These are phyloP conservation scores for Saturnia japonica DNA, from an alignment of 2,888 invertebrate genomes.

Conservation along the genomic window DNA sequence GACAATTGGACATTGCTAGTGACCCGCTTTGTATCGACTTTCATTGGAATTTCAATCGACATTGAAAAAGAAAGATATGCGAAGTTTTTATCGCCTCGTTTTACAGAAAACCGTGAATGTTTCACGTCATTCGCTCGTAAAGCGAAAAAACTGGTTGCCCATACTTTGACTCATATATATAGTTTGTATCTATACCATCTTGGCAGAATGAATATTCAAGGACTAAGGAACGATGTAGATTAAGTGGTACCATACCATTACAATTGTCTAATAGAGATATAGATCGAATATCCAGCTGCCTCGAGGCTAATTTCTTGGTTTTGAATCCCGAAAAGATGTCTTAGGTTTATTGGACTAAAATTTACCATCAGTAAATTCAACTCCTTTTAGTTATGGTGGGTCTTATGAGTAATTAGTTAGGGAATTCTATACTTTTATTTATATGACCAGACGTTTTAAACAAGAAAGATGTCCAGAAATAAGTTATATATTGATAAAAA, in stretches of 20 bases:
- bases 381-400: background rate
- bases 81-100: background rate
- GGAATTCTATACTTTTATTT: background rate
- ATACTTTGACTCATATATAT: background rate
- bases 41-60: conserved; percentile 8
- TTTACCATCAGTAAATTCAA: background rate
- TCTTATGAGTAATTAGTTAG: background rate
- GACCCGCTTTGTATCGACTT: conserved; percentile 6
- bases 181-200: too few species aligned
- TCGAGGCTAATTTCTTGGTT: background rate
- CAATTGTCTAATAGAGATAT: too few species aligned
- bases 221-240: too few species aligned
- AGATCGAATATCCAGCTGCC: background rate
- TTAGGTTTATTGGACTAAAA: background rate
- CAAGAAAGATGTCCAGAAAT: background rate
- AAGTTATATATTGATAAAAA: background rate
- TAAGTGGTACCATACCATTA: too few species aligned
- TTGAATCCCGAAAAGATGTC: background rate
- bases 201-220: too few species aligned
- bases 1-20: conserved; percentile 5
- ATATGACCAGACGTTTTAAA: background rate
- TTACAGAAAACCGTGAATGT: background rate
- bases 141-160: background rate
- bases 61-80: conserved; percentile 6
- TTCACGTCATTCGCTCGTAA: background rate